Evolutionary conservation across 2,888 invertebrate genomes (phyloP).

Genomic region (Coelinius sp.): DNA sequence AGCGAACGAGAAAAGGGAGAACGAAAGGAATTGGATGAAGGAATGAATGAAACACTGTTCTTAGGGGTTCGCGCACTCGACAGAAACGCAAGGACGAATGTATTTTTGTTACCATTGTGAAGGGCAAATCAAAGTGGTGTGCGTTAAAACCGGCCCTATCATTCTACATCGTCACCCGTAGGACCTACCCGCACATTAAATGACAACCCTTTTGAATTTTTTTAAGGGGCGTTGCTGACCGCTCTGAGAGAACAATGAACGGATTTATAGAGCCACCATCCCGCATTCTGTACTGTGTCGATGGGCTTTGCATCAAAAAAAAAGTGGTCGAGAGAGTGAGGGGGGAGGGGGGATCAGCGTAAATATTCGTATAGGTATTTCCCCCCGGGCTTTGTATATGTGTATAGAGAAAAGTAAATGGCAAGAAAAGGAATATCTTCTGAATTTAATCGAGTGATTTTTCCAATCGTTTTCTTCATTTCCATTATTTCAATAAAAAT

Average conservation of each 20-base stretch:
- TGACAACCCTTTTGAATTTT: conserved; percentile 49
- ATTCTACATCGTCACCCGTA: conserved; percentile 31
- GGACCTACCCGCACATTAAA: conserved; percentile 40
- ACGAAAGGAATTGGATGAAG: neutral
- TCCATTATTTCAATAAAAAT: neutral
- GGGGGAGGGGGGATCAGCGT: neutral
- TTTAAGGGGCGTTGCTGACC: conserved; percentile 50
- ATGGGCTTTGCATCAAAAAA: conserved; percentile 6
- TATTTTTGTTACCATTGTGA: neutral
- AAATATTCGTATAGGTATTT: neutral
- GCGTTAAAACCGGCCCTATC: conserved; percentile 19
- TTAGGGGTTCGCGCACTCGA: conserved; percentile 2
- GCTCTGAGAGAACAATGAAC: conserved; percentile 45
- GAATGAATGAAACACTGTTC: neutral
- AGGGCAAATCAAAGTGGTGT: neutral
- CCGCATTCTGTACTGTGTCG: conserved; percentile 34
- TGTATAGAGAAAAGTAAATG: neutral
- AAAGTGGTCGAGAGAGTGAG: neutral
- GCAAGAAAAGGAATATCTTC: neutral
- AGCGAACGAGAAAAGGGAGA: neutral
- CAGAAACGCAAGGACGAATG: conserved; percentile 20
- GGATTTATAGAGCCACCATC: conserved; percentile 47
- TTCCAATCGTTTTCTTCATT: neutral
- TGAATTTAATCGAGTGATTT: neutral
- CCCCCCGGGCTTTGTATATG: neutral